Evolutionary conservation across 2,113 vertebrate species (phyloP).

Genomic region (Nannospalax galili): DNA sequence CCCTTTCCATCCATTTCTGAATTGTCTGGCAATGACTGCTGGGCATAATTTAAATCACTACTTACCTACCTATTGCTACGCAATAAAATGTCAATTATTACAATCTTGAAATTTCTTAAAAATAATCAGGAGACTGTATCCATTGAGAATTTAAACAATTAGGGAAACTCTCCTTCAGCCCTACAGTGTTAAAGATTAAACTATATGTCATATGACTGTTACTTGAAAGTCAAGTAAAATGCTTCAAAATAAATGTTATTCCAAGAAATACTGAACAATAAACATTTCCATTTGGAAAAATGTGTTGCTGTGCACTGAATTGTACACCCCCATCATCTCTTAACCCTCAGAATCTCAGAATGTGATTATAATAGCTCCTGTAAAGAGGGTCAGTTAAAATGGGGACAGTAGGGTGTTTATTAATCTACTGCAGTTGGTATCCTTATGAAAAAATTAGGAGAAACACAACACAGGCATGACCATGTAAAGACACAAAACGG

Average conservation of each 20-base stretch:
- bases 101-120: neutral
- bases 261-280: neutral
- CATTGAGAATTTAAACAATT: neutral
- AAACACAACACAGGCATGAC: neutral
- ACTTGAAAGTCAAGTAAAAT: slow-evolving; percentile 6
- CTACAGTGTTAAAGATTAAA: slow-evolving; percentile 1
- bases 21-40: neutral
- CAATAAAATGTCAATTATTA: neutral
- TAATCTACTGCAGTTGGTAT: neutral
- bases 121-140: neutral
- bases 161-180: neutral
- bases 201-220: neutral
- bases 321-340: neutral
- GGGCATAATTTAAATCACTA: slow-evolving; percentile 6
- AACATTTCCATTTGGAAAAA: neutral
- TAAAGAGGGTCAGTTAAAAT: neutral
- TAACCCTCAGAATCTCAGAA: neutral
- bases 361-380: neutral
- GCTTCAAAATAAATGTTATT: neutral
- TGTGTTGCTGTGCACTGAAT: neutral
- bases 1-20: neutral
- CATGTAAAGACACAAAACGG: neutral
- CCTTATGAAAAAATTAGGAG: neutral
- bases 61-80: neutral
- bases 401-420: neutral